phyloP scores from a whole-genome alignment of 1,140 invertebrate genomes.

The Eurosta solidaginis region DNA sequence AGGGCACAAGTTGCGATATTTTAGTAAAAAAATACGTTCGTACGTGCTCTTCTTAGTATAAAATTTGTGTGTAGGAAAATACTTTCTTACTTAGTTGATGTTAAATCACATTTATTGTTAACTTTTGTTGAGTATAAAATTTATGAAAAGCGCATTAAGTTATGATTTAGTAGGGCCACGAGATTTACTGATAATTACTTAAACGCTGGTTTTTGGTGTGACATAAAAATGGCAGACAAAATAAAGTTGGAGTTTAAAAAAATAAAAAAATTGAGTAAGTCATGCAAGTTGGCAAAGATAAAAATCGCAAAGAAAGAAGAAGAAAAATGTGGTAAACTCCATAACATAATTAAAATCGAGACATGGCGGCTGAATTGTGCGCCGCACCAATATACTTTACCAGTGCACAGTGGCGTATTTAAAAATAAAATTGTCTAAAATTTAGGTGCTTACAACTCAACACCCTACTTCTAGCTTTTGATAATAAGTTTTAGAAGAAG shows the following conservation, averaged over 20 bases:
- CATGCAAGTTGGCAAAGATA: not conserved
- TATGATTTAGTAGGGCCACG: not conserved
- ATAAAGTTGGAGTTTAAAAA: not conserved
- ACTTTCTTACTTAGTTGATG: not conserved
- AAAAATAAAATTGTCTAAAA: no score
- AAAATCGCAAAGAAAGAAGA: not conserved
- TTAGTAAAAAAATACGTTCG: no score
- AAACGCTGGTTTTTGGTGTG: not conserved
- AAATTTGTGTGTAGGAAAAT: no score
- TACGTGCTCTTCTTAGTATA: no score
- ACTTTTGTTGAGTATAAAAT: not conserved
- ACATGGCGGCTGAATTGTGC: conserved; percentile 2
- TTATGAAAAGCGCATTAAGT: not conserved
- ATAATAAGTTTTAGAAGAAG: no score
- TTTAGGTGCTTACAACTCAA: no score
- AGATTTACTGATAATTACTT: not conserved
- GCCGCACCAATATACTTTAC: no score
- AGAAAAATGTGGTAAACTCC: not conserved
- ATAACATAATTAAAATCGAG: conserved; percentile 17
- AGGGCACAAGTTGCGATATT: not conserved
- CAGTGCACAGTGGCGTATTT: no score
- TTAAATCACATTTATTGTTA: not conserved
- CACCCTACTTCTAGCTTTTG: no score
- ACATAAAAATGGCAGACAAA: not conserved
- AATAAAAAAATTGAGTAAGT: not conserved